Evolutionary conservation across 2,113 vertebrate species (phyloP).

Genomic region (Corythaeola cristata): DNA sequence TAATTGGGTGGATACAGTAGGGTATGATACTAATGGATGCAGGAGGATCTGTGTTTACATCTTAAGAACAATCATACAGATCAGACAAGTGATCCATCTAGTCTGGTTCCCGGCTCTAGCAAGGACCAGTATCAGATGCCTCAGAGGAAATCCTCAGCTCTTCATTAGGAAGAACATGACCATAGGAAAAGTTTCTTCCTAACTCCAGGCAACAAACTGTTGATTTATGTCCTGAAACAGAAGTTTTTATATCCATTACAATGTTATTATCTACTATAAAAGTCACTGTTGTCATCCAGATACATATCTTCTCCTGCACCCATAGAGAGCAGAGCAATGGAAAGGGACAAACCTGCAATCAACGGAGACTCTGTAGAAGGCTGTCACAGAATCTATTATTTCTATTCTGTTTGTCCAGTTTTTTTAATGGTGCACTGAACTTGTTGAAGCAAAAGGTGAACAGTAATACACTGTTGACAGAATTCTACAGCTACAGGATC

Average conservation of each 20-base stretch:
- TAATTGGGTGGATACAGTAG: not conserved
- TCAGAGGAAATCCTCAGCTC: not conserved
- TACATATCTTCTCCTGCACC: not conserved
- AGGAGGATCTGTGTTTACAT: not conserved
- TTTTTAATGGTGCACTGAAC: not conserved
- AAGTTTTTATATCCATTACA: not conserved
- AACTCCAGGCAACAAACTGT: not conserved
- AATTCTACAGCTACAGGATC: not conserved
- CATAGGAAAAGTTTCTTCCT: not conserved
- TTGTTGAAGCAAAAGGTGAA: not conserved
- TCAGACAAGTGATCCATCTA: not conserved
- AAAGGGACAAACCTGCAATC: not conserved
- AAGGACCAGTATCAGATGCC: not conserved
- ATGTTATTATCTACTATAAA: not conserved
- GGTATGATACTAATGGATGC: not conserved
- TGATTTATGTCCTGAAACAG: not conserved
- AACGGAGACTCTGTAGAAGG: not conserved
- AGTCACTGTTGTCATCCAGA: not conserved
- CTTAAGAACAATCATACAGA: not conserved
- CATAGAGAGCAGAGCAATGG: not conserved
- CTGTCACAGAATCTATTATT: not conserved
- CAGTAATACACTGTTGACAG: not conserved
- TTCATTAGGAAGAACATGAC: not conserved
- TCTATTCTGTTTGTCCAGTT: not conserved
- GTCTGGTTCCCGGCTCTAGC: not conserved